Base-by-base conservation (phyloP, 2,888 invertebrate genomes). In the Epistrophella euchroma region DNA sequence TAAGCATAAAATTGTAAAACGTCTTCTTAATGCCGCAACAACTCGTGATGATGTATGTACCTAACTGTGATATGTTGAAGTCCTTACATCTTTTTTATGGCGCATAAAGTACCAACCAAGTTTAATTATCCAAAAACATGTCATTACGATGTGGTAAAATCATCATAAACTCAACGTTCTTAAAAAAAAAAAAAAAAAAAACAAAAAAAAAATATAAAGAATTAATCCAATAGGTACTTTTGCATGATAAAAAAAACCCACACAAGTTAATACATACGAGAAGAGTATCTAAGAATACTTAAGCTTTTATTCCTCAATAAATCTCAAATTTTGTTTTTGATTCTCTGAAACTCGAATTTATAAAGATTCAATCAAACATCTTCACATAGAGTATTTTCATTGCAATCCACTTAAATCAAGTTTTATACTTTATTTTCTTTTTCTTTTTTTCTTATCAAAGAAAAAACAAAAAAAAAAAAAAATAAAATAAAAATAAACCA, bases 351-450 rank as follows among this genome's bases (percentile, higher is more conserved):
- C 76, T 68, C 60, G 72, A 80, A 72, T 85, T 80, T 72, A 73
- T 85, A 80, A 72, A 75, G 52, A 85, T 80, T 85, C 76, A 85
- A 85, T 80, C 76, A 85, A 80, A 85, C 70, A 72, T 76, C 32
- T 32, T 32, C 32, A 32, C 58, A 35, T 19, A 32, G 2, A 11
- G 11, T 35, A 37, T 47, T 28, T 62, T 60, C 52, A 58, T 52
- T 62, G 68, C 37, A 43, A 52, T 19, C 37, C 40, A 7, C 37
- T 66, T 66, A 19, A 66, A 43, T 22, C 50, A 28, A 19, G 25
- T 22, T 22, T 35, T 37, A 47, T 35, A 35, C 32, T 35, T 35
- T 13, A 15, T 60, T 22, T 25, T 40, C 22, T 22, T 40, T 66
- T 55, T 68, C 5, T 5, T 9, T 7, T 77, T 73, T 66, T 47